phyloP scores from a whole-genome alignment of 2,113 vertebrate genomes.

The Butastur rufipennis region DNA sequence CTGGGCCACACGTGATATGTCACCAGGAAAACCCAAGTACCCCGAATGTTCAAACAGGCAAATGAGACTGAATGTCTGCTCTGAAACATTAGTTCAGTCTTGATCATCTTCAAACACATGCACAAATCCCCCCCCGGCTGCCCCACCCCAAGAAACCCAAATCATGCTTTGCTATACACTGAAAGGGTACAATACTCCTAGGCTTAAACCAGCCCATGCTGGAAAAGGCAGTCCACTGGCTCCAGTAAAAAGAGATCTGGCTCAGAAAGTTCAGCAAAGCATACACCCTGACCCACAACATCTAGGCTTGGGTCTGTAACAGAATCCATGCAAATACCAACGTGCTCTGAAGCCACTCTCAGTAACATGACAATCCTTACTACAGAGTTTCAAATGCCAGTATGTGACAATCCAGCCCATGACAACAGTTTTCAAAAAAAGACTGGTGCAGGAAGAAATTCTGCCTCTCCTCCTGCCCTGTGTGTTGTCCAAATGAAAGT shows the following conservation, averaged over 20 bases:
- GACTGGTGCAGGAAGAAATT: not conserved
- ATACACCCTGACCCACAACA: not conserved
- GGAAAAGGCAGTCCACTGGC: not conserved
- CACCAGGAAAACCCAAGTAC: not conserved
- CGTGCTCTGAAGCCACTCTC: not conserved
- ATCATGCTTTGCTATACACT: not conserved
- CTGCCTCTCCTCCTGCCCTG: not conserved
- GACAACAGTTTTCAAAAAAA: not conserved
- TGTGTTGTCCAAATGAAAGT: not conserved
- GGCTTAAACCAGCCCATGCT: not conserved
- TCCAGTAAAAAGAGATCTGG: not conserved
- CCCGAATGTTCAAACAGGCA: fast-evolving
- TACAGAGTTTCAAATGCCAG: not conserved
- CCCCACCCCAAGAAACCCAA: fast-evolving
- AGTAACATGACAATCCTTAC: not conserved
- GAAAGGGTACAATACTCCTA: not conserved
- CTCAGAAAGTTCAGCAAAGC: not conserved
- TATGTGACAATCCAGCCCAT: not conserved
- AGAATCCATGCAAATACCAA: not conserved
- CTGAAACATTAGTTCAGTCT: not conserved
- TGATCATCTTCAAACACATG: not conserved
- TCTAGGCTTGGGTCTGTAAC: not conserved
- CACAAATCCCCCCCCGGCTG: not conserved
- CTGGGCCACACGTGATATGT: not conserved
- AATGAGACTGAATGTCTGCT: not conserved